A percentile compares a stretch with the other conserved stretches of the same genome.
These are phyloP conservation scores for Thymelicus sylvestris DNA, from an alignment of 2,888 invertebrate species.

Conservation along the genomic window DNA sequence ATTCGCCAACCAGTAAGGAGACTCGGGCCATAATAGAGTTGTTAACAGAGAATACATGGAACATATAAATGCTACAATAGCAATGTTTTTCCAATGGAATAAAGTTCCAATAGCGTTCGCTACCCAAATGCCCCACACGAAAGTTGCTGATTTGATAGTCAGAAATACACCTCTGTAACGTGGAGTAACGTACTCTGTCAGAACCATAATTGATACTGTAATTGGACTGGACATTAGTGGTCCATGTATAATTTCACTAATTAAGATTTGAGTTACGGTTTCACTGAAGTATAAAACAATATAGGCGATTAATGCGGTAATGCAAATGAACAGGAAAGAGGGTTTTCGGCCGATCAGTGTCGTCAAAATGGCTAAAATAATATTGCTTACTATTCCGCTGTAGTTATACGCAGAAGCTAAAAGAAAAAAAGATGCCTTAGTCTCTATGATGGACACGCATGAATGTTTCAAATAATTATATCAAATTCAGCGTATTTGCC, in stretches of 20 bases:
- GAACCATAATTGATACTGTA: constrained; percentile 39
- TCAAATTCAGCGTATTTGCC: too few species aligned
- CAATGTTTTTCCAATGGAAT: constrained; percentile 44
- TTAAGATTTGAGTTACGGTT: constrained; percentile 39
- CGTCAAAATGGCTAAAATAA: constrained; percentile 7
- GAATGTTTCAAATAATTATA: not conserved
- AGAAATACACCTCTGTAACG: constrained; percentile 44
- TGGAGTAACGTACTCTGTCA: constrained; percentile 43
- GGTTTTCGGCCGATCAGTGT: constrained; percentile 14
- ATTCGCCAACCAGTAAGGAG: constrained; percentile 44
- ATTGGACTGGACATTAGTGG: constrained; percentile 29
- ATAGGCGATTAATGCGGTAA: not conserved
- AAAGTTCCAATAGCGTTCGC: constrained; percentile 42
- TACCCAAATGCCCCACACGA: constrained; percentile 44
- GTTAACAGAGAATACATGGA: constrained; percentile 36
- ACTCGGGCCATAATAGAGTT: constrained; percentile 44
- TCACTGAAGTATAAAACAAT: constrained; percentile 42
- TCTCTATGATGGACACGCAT: not conserved
- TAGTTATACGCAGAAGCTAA: constrained; percentile 10
- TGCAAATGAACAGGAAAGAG: not conserved
- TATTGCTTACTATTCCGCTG: not conserved
- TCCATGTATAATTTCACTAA: constrained; percentile 42
- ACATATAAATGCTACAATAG: constrained; percentile 37
- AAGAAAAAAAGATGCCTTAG: not conserved
- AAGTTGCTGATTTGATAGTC: constrained; percentile 41